A percentile compares a stretch with the other conserved stretches of the same genome.
phyloP scores from a whole-genome alignment of 2,888 invertebrate genomes.

The Rhingia campestris region DNA sequence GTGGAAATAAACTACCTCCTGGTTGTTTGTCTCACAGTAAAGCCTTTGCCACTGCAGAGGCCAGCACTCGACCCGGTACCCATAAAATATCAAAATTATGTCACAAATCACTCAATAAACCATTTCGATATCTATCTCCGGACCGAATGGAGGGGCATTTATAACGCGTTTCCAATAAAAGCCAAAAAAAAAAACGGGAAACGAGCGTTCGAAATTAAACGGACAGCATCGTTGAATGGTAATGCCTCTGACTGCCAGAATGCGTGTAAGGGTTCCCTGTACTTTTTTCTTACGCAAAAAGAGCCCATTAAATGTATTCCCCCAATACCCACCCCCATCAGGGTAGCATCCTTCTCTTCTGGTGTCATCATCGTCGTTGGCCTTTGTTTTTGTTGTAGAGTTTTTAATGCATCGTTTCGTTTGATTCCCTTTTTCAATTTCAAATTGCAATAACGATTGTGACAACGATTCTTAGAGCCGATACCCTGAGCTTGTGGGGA shows the following conservation, averaged over 20 bases:
- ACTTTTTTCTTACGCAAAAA: slow-evolving; percentile 57
- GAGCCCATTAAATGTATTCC: slow-evolving; percentile 61
- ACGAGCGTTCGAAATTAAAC: slow-evolving; percentile 46
- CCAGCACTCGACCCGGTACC: slow-evolving; percentile 53
- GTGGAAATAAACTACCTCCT: slow-evolving; percentile 72
- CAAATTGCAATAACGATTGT: slow-evolving; percentile 71
- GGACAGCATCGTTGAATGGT: slow-evolving; percentile 21
- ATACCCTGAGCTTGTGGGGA: neutral
- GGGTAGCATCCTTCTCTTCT: slow-evolving; percentile 8
- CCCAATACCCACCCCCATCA: too few species aligned
- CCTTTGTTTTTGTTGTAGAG: slow-evolving; percentile 18
- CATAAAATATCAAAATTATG: slow-evolving; percentile 76
- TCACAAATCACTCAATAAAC: slow-evolving; percentile 75
- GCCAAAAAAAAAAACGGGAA: slow-evolving; percentile 1
- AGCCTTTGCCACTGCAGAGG: slow-evolving; percentile 24
- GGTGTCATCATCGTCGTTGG: neutral
- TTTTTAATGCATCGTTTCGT: slow-evolving; percentile 57
- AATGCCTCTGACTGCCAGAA: slow-evolving; percentile 29
- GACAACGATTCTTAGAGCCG: slow-evolving; percentile 55
- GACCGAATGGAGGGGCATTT: slow-evolving; percentile 66
- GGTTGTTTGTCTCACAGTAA: slow-evolving; percentile 27
- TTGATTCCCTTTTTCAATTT: slow-evolving; percentile 57
- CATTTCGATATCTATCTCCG: slow-evolving; percentile 73
- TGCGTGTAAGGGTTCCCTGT: slow-evolving; percentile 49
- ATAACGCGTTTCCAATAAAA: slow-evolving; percentile 58